Base-by-base conservation (phyloP, 2,888 invertebrate genomes). In the Chloroclystis v-ata region DNA sequence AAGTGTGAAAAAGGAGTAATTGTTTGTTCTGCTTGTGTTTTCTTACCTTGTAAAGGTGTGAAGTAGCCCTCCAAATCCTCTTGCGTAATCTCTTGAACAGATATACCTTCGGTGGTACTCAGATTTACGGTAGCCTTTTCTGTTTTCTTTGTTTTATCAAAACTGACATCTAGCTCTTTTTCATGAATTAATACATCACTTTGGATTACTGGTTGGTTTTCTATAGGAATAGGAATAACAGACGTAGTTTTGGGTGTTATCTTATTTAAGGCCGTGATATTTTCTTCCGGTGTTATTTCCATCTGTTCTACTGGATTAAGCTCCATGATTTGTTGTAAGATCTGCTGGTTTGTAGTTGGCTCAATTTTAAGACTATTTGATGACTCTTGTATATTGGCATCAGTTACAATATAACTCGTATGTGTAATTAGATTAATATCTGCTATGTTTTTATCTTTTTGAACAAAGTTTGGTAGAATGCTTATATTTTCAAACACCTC, bases 351-450 rank as follows among this genome's bases (percentile, higher is more conserved):
- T 38, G 70, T 65, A n/a, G 83, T 80, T 54, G 72, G 72, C 16
- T 74, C 58, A 5, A 73, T 66, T 44, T 57, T 57, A 16, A 90
- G 80, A 45, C 74, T 54, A 35, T 76, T 75, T 59, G 89, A 79
- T 51, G 76, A 76, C 60, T 90, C 90, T 2, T 85, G 83, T 16
- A 65, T 43, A 11, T 75, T 32, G 45, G 75, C 72, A 68, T 84
- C 78, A 12, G 62, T 61, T 7, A 78, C 69, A 20, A 61, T 61
- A 51, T 68, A 81, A 30, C 71, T 75, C 55, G 73, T 72, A 47
- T 72, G 64, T 9, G 74, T 60, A 65, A 77, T 73, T 29, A 83
- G 28, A 40, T 75, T 73, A 26, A 71, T 13, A 14, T 52, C 57
- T 12, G 75, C 81, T 53, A 62, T 65, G 40, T 56, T 75, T 25